Base-by-base conservation (phyloP, 2,113 vertebrate species). In the Heterocephalus glaber region DNA sequence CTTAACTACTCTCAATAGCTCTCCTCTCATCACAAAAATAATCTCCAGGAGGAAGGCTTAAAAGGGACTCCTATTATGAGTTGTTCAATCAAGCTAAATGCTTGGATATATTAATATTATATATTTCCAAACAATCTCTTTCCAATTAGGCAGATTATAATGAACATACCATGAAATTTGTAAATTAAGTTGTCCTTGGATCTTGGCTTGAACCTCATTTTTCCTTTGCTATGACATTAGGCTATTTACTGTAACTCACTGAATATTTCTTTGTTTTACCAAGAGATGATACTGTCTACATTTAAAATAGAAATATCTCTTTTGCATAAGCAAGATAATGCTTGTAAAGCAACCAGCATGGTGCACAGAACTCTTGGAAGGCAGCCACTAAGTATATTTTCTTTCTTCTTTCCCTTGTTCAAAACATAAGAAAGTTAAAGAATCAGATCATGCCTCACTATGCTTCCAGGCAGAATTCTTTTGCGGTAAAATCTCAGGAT, bases 111-210 rank as follows among this genome's bases (percentile, higher is more conserved):
- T 80, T 70, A 86, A 54, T 9, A 63, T 11, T 70, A 52, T 74
- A 12, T 60, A 74, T 70, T 77, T 81, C 26, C 41, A 68, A 77
- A 56, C 81, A 49, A 82, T 28, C 49, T n/a, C 7, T 76, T 76
- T 76, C 76, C 13, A 84, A 3, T 54, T 76, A 85, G 44, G 14
- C 28, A 76, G 38, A 95, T 68, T 81, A 76, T 19, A 81, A 22
- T 20, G 24, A 60, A 19, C 4, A 68, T 60, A 68, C 84, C 8
- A 96, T 63, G 49, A 22, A 10, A 41, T 81, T 80, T 41, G 56
- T 86, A 58, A 95, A 90, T 91, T 92, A 76, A 87, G 61, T 76
- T 28, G 22, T 70, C 35, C 52, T 81, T 94, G 38, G 22, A 17
- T 90, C 20, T 95, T 88, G 65, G 10, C 3, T 79, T 91, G 56